phyloP scores from a whole-genome alignment of 2,797 vertebrate genomes.

The Falco novaeseelandiae region DNA sequence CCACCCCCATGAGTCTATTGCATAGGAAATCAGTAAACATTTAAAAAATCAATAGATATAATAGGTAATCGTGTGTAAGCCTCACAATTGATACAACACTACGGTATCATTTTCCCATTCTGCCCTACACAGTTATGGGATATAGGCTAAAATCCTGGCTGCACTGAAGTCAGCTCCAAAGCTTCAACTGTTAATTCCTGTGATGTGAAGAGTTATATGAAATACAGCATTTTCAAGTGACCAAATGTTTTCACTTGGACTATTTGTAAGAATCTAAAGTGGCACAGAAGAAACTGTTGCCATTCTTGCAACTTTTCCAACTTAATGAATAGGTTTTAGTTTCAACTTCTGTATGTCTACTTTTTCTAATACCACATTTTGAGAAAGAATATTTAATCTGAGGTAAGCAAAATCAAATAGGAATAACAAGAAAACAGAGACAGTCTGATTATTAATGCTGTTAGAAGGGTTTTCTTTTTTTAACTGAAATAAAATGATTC shows the following conservation, averaged over 20 bases:
- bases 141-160: background rate
- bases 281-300: background rate
- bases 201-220: background rate
- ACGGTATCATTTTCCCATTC: background rate
- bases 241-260: background rate
- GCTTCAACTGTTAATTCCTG: background rate
- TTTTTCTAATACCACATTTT: background rate
- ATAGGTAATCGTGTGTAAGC: background rate
- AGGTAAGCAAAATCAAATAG: background rate
- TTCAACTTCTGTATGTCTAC: background rate
- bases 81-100: background rate
- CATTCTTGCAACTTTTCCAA: background rate
- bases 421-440: background rate
- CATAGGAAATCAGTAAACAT: background rate
- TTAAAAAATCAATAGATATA: background rate
- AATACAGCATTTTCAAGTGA: background rate
- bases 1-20: background rate
- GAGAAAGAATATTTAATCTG: background rate
- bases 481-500: background rate
- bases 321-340: background rate
- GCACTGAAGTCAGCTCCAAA: background rate
- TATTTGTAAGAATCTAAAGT: background rate
- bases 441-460: background rate
- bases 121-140: background rate
- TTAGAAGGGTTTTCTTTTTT: background rate